Base-by-base conservation (phyloP, 2,888 invertebrate species). In the Phortica magna region DNA sequence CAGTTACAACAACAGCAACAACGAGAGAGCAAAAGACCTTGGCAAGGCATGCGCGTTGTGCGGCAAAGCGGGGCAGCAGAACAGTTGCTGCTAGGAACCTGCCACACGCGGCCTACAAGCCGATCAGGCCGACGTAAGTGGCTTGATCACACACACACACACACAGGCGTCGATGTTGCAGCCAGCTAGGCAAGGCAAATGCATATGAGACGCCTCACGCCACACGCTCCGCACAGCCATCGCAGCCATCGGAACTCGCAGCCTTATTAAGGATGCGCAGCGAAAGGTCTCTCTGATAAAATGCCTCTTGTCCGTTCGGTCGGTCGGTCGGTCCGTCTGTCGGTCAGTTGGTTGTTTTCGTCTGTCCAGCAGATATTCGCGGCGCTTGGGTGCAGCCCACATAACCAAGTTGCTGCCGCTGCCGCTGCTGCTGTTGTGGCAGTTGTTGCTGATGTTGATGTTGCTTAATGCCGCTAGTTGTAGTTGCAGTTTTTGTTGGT, bases 81-180 rank as follows among this genome's bases (percentile, higher is more conserved):
- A 78, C 79, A 81, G 78, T 79, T 80, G 78, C 71, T 59, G 68
- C 53, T 72, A 73, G 84, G 84, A 85, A 83, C 84, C 84, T 87
- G 84, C 86, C 89, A 87, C 88, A 87, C 89, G 82, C 84, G 82
- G 85, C 88, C 89, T 86, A 88, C 86, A n/a, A n/a, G n/a, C n/a
- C n/a, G 88, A 86, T 19, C 19, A 59, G 17, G 7, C 7, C 41
- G 31, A 64, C 70, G 12, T 67, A 71, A 71, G 55, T 71, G 70
- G 70, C 70, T 43, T 31, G 70, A 71, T 71, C 70, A 19, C 67
- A 67, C 67, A 67, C 14, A 17, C 48, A 9, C 14, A 48, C 48
- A 48, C 48, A 48, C 48, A 48, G 2, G 7, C 48, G 7, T 1
- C 9, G 2, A 6, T 14, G 48, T 9, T 12, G 14, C 48, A 48